phyloP scores from a whole-genome alignment of 2,113 vertebrate genomes.

The Alces alces region DNA sequence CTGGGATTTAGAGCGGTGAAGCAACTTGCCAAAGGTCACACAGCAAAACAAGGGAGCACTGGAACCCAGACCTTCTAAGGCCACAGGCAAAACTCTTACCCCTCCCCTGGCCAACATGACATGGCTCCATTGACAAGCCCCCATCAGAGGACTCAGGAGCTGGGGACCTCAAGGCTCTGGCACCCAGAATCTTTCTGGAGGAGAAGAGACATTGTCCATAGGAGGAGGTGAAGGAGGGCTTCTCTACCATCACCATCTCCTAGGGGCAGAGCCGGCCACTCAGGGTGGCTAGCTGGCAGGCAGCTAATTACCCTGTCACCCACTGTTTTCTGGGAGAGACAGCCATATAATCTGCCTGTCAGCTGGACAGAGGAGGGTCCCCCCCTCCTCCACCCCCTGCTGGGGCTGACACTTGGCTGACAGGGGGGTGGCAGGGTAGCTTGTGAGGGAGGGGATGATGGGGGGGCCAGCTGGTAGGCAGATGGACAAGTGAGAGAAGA shows the following conservation, averaged over 20 bases:
- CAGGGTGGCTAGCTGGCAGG: not conserved
- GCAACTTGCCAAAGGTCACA: not conserved
- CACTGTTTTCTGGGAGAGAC: not conserved
- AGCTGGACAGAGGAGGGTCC: not conserved
- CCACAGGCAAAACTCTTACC: not conserved
- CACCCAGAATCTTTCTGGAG: not conserved
- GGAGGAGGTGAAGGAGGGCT: not conserved
- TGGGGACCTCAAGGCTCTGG: not conserved
- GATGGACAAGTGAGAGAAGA: not conserved
- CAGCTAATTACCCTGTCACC: slow-evolving; percentile 34
- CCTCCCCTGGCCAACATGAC: not conserved
- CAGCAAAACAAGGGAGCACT: not conserved
- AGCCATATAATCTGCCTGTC: slow-evolving; percentile 39
- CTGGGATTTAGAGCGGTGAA: not conserved
- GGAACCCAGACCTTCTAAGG: not conserved
- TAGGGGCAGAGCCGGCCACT: not conserved
- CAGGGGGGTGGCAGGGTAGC: not conserved
- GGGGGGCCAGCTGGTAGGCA: not conserved
- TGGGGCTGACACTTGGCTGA: not conserved
- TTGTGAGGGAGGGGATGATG: not conserved
- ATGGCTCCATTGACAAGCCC: not conserved
- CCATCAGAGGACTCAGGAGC: not conserved
- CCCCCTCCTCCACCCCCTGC: not conserved
- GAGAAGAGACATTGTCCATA: not conserved
- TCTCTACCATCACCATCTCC: not conserved